Percentiles rank a stretch among this genome's conserved stretches.
Conservation (phyloP, 2,113 vertebrate genomes). For the Pedionomus torquatus region DNA sequence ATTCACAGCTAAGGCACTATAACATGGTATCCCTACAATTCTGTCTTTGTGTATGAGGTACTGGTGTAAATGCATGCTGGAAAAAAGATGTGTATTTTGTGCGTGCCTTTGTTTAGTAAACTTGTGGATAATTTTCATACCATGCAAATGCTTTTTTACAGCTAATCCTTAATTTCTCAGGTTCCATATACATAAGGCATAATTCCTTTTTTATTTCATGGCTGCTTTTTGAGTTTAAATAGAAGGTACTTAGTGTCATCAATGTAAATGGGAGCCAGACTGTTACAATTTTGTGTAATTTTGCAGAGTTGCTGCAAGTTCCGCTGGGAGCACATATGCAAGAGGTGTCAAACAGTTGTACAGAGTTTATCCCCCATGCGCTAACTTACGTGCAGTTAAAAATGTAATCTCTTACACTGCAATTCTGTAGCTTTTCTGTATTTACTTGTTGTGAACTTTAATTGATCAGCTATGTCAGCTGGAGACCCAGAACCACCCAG, state of each 20-base stretch:
- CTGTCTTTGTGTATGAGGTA: background rate
- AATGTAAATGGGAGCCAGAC: background rate
- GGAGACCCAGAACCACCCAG: background rate
- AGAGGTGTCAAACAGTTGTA: background rate
- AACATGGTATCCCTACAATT: background rate
- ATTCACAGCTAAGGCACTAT: background rate
- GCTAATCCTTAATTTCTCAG: background rate
- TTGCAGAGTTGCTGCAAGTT: accelerated
- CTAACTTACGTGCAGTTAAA: background rate
- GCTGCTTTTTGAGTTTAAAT: background rate
- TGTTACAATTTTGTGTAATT: background rate
- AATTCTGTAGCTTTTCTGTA: background rate
- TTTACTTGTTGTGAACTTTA: background rate
- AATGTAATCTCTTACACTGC: background rate
- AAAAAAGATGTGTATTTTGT: background rate
- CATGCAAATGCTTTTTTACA: background rate
- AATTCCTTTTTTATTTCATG: background rate
- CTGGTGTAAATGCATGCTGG: background rate
- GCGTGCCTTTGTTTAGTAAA: background rate
- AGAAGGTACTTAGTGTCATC: background rate
- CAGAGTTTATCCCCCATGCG: background rate
- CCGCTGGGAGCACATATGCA: background rate
- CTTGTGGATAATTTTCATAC: background rate
- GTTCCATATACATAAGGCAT: background rate
- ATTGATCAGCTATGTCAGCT: background rate